Evolutionary conservation across 2,888 invertebrate species (phyloP).

Genomic region (Didymodactylos carnosus): DNA sequence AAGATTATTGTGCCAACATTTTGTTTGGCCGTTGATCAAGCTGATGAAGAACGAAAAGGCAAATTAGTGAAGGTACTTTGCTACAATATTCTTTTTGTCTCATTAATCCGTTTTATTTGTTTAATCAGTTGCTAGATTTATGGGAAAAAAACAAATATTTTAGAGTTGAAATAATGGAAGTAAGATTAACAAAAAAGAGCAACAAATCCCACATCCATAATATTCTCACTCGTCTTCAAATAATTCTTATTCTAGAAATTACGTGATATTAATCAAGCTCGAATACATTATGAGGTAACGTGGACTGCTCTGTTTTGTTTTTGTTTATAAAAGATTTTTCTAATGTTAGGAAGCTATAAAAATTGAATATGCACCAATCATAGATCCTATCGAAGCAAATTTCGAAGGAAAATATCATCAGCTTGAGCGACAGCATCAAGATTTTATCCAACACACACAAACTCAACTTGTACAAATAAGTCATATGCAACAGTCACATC

Average conservation of each 20-base stretch:
- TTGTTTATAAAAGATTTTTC: neutral
- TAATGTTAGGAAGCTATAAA: neutral
- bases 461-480: constrained; percentile 10
- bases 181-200: constrained; percentile 18
- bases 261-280: neutral
- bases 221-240: neutral
- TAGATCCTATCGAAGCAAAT: neutral
- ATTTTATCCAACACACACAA: constrained; percentile 9
- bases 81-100: neutral
- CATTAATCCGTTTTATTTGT: neutral
- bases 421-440: constrained; percentile 10
- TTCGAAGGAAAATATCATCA: constrained; percentile 4
- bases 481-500: constrained; percentile 1
- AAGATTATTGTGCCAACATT: constrained; percentile 91
- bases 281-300: constrained; percentile 2
- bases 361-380: neutral
- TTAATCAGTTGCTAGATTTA: constrained; percentile 50
- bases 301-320: neutral
- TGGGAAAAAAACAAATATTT: constrained; percentile 72
- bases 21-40: constrained; percentile 69
- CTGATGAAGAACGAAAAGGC: constrained; percentile 63
- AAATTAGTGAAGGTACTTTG: constrained; percentile 58
- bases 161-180: constrained; percentile 40
- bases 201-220: neutral
- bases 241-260: neutral